Conservation (phyloP, 2,888 invertebrate genomes). For the Aphodius sticticus region DNA sequence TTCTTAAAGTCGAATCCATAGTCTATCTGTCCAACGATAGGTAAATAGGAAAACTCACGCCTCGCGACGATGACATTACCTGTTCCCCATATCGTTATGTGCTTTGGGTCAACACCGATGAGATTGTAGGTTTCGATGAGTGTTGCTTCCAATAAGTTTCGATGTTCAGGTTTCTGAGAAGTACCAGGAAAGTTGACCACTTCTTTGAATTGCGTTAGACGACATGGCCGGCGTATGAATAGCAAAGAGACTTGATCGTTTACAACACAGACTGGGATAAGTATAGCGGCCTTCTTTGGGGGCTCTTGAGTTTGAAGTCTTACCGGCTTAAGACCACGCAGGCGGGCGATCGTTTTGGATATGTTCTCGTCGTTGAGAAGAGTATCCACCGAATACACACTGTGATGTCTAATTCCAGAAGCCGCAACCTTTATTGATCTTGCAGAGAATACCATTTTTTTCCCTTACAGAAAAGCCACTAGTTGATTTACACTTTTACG, state of each 20-base stretch:
- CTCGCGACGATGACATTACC: slow-evolving; percentile 63
- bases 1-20: slow-evolving; percentile 62
- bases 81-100: slow-evolving; percentile 72
- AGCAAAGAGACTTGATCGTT: slow-evolving; percentile 76
- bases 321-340: slow-evolving; percentile 66
- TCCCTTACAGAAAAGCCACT: not conserved
- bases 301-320: slow-evolving; percentile 56
- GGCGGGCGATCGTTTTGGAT: slow-evolving; percentile 66
- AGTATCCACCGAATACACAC: slow-evolving; percentile 55
- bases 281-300: slow-evolving; percentile 73
- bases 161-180: slow-evolving; percentile 68
- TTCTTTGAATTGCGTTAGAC: slow-evolving; percentile 74
- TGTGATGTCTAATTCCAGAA: not conserved
- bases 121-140: slow-evolving; percentile 79
- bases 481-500: not conserved
- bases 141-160: slow-evolving; percentile 60
- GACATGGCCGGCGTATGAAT: slow-evolving; percentile 79
- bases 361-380: slow-evolving; percentile 67
- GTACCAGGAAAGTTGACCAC: slow-evolving; percentile 84
- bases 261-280: slow-evolving; percentile 81
- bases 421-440: not conserved
- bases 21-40: slow-evolving; percentile 73
- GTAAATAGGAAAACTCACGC: slow-evolving; percentile 68
- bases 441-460: not conserved
- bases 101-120: slow-evolving; percentile 70